Base-by-base conservation (phyloP, 2,113 vertebrate species). In the Mesitornis unicolor region DNA sequence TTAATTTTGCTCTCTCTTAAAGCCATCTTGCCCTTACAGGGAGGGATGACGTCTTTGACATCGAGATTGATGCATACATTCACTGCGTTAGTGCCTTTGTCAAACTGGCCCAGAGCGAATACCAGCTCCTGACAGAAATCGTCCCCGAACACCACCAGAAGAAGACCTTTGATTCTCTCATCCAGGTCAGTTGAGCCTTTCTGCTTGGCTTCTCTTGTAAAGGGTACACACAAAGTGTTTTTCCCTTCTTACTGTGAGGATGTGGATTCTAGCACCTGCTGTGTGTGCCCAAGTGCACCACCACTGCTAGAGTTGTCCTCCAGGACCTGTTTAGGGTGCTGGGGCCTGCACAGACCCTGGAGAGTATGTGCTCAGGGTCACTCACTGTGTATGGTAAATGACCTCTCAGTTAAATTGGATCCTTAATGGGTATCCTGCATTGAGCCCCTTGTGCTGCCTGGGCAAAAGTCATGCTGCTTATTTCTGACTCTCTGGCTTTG, bases 61-160 rank as follows among this genome's bases (percentile, higher is more conserved):
- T 99, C 7, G 99, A 99, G 98, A 99, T 99, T 0, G 99, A 99
- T 16, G 99, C 99, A 0, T 99, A 99, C 98, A 99, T 99, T 77
- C 99, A 99, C 98, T 99, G 99, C 1, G 98, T 99, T 97, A 99
- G 99, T 6, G 99, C 99, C 95, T 99, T 99, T 47, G 99, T 99
- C 83, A 99, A 99, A 96, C 98, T 99, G 98, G 99, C 99, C 17
- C 99, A 99, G 98, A 99, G 99, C 13, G 99, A 99, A 94, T 99
- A 99, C 94, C 97, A 98, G 85, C 98, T 99, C 36, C 98, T 99
- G 94, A 98, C 93, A 0, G 98, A 99, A 33, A 98, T 99, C 83
- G 99, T 99, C 94, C 99, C 99, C 0, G 99, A 99, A 96, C 99
- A 99, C 84, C 99, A 99, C 95, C 99, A 99, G 98, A 99, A 99